These are phyloP conservation scores for Prochilodus magdalenae DNA, from an alignment of 2,113 vertebrate species.

Conservation along the genomic window DNA sequence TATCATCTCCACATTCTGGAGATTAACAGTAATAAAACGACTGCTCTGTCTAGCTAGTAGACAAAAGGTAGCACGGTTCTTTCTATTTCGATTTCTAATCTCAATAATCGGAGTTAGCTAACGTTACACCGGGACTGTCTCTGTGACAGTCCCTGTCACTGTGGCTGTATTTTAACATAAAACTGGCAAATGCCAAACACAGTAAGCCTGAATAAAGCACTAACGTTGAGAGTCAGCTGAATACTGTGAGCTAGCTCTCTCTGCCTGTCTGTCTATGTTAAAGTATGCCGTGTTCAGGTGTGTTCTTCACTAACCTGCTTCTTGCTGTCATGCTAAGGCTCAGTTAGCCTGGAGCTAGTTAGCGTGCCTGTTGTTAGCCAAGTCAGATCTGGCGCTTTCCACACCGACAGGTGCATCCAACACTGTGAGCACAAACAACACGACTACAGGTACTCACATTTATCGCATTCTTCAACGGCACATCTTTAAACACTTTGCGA, in stretches of 20 bases:
- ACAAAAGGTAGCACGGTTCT: not conserved
- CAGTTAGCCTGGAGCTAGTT: slow-evolving; percentile 5
- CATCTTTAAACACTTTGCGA: slow-evolving; percentile 15
- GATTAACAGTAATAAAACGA: not conserved
- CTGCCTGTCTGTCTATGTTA: not conserved
- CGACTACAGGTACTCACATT: slow-evolving; percentile 36
- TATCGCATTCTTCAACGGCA: slow-evolving; percentile 42
- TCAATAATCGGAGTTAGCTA: not conserved
- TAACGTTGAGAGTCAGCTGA: no score
- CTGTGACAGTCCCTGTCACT: no score
- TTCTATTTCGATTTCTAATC: no score
- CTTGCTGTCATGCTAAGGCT: slow-evolving; percentile 7
- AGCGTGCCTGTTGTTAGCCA: slow-evolving; percentile 37
- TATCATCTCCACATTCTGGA: not conserved
- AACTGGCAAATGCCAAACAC: no score
- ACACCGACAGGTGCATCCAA: not conserved
- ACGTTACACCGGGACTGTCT: no score
- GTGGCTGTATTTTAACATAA: no score
- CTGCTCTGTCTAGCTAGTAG: not conserved
- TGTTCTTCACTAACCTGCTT: not conserved
- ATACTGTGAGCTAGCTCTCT: not conserved
- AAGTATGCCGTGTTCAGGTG: slow-evolving; percentile 13
- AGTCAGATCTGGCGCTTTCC: not conserved
- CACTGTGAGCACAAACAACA: not conserved
- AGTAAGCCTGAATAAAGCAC: not conserved